phyloP scores from a whole-genome alignment of 2,113 vertebrate genomes.

The Dipodomys stephensi region DNA sequence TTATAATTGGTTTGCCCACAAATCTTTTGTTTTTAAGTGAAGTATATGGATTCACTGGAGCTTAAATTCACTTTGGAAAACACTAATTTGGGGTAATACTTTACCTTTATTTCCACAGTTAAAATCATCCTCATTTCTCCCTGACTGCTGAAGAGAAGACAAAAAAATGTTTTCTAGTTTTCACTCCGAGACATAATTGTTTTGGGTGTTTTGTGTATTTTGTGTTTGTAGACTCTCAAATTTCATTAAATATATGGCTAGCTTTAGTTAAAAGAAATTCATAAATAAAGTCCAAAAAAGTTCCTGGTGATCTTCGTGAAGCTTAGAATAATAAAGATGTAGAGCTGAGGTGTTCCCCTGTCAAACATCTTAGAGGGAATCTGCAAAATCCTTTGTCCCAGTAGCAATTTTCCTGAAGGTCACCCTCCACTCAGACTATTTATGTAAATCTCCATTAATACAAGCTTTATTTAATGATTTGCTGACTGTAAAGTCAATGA shows the following conservation, averaged over 20 bases:
- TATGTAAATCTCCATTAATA: slow-evolving; percentile 59
- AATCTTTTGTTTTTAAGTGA: background rate
- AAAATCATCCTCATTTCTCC: background rate
- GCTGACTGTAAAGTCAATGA: slow-evolving; percentile 48
- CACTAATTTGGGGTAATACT: background rate
- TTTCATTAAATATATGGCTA: slow-evolving; percentile 20
- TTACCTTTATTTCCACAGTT: background rate
- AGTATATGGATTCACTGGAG: background rate
- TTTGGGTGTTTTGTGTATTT: slow-evolving; percentile 9
- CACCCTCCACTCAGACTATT: slow-evolving; percentile 55
- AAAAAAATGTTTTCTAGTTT: slow-evolving; percentile 52
- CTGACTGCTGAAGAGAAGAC: background rate
- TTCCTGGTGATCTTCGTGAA: slow-evolving; percentile 52
- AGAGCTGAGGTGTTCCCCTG: background rate
- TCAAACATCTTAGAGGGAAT: slow-evolving; percentile 29
- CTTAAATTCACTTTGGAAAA: background rate
- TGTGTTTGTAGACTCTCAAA: slow-evolving; percentile 48
- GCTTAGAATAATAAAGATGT: background rate
- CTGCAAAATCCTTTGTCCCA: slow-evolving; percentile 57
- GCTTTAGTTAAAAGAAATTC: slow-evolving; percentile 2
- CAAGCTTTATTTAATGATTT: slow-evolving; percentile 67
- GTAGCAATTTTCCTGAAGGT: slow-evolving; percentile 72
- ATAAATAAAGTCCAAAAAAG: background rate
- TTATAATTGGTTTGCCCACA: slow-evolving; percentile 35
- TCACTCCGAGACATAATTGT: slow-evolving; percentile 25